A percentile compares a stretch with the other conserved stretches of the same genome.
Conservation (phyloP, 2,113 vertebrate species). For the Microcebus jonahi region DNA sequence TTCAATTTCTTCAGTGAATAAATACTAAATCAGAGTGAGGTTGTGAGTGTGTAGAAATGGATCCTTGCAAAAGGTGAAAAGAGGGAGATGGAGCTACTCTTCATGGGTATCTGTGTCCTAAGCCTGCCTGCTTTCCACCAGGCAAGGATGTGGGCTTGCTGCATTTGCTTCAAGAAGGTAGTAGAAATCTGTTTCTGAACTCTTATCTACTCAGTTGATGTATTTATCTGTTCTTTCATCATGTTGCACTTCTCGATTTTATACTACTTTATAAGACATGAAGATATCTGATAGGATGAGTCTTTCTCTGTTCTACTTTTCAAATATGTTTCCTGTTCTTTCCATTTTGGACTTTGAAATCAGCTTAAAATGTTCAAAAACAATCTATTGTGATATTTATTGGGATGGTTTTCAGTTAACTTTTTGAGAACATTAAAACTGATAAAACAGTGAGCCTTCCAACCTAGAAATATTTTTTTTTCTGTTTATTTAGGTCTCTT, state of each 20-base stretch:
- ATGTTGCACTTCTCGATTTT: background rate
- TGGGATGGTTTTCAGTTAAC: background rate
- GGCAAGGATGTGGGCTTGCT: background rate
- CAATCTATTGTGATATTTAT: background rate
- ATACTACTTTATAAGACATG: background rate
- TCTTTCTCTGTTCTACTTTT: background rate
- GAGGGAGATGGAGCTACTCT: accelerated
- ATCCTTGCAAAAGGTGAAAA: background rate
- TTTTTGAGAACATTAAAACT: background rate
- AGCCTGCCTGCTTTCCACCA: background rate
- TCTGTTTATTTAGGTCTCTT: background rate
- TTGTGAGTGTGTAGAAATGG: background rate
- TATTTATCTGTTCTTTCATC: background rate
- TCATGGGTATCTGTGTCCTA: accelerated
- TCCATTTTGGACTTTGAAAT: background rate
- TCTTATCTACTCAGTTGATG: background rate
- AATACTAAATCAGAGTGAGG: background rate
- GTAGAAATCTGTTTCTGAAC: background rate
- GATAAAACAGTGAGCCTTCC: background rate
- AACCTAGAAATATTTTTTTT: background rate
- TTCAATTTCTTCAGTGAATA: background rate
- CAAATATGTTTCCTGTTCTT: background rate
- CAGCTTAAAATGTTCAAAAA: background rate
- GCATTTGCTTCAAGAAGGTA: background rate
- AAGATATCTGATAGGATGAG: background rate